Evolutionary conservation across 1,140 invertebrate species (phyloP).

Genomic region (Macrocentrus cingulum): DNA sequence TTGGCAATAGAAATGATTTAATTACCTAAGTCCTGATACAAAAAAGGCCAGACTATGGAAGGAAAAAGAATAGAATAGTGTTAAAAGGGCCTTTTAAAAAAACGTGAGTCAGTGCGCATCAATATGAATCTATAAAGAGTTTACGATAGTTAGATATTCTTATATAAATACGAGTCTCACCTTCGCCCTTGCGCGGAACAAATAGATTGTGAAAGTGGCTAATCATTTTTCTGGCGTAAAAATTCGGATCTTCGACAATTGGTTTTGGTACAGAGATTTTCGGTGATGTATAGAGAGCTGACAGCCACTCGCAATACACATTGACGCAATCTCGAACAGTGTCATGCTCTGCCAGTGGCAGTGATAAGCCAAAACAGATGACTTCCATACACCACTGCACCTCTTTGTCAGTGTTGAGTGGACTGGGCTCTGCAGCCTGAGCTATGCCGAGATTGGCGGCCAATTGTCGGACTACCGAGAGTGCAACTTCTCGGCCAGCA

Average conservation of each 20-base stretch:
- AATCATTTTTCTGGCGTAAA: slow-evolving; percentile 89
- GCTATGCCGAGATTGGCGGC: slow-evolving; percentile 75
- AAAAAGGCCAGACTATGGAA: slow-evolving; percentile 81
- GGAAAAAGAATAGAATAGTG: slow-evolving; percentile 42
- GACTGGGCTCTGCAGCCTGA: slow-evolving; percentile 74
- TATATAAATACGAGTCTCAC: slow-evolving; percentile 59
- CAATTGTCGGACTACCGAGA: slow-evolving; percentile 80
- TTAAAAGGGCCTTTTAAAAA: slow-evolving; percentile 1
- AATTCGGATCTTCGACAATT: slow-evolving; percentile 85
- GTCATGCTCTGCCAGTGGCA: slow-evolving; percentile 89
- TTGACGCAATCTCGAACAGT: slow-evolving; percentile 94
- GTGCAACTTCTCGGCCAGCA: slow-evolving; percentile 79
- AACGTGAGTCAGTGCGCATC: slow-evolving; percentile 8
- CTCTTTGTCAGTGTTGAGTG: slow-evolving; percentile 75
- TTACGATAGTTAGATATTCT: neutral
- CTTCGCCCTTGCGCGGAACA: slow-evolving; percentile 88
- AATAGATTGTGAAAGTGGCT: slow-evolving; percentile 94
- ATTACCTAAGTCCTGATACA: slow-evolving; percentile 84
- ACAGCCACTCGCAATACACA: slow-evolving; percentile 96
- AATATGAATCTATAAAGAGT: neutral
- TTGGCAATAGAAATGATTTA: slow-evolving; percentile 22
- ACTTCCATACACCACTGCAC: slow-evolving; percentile 93
- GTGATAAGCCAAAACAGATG: slow-evolving; percentile 87
- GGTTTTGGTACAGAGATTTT: slow-evolving; percentile 83
- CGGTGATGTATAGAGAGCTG: slow-evolving; percentile 78